A percentile compares a stretch with the other conserved stretches of the same genome.
These are phyloP conservation scores for Apaloderma vittatum DNA, from an alignment of 2,113 vertebrate genomes.

Conservation along the genomic window DNA sequence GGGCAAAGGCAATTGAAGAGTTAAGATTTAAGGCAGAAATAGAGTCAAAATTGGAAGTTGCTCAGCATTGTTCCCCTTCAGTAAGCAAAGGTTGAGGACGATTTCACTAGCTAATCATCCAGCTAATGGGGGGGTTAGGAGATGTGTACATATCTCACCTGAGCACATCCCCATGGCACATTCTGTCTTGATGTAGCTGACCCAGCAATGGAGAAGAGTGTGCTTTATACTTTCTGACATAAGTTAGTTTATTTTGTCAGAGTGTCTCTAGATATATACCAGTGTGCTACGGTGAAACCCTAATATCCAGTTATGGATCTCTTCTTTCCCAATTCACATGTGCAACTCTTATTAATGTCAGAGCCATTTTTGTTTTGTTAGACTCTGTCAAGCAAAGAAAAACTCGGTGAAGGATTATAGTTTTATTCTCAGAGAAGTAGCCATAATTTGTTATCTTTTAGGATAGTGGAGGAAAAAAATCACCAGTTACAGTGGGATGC, in stretches of 20 bases:
- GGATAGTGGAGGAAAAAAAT: background rate
- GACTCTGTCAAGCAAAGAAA: background rate
- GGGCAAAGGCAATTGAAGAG: background rate
- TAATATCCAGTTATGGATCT: background rate
- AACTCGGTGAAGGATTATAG: background rate
- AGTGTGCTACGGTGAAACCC: background rate
- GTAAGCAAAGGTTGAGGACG: background rate
- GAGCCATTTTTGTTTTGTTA: background rate
- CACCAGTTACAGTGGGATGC: background rate
- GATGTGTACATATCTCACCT: background rate
- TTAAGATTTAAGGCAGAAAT: background rate
- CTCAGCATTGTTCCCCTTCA: background rate
- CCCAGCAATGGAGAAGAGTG: background rate
- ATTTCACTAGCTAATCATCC: background rate
- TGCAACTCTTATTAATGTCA: background rate
- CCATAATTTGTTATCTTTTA: background rate
- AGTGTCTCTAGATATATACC: background rate
- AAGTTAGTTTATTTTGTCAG: background rate
- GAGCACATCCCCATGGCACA: background rate
- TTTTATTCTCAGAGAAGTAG: background rate
- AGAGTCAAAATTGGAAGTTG: background rate
- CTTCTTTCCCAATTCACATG: fast-evolving
- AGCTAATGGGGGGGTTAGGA: background rate
- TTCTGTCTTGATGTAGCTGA: background rate
- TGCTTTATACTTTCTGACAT: background rate